phyloP scores from a whole-genome alignment of 2,888 invertebrate species.

The Andrena praecox region DNA sequence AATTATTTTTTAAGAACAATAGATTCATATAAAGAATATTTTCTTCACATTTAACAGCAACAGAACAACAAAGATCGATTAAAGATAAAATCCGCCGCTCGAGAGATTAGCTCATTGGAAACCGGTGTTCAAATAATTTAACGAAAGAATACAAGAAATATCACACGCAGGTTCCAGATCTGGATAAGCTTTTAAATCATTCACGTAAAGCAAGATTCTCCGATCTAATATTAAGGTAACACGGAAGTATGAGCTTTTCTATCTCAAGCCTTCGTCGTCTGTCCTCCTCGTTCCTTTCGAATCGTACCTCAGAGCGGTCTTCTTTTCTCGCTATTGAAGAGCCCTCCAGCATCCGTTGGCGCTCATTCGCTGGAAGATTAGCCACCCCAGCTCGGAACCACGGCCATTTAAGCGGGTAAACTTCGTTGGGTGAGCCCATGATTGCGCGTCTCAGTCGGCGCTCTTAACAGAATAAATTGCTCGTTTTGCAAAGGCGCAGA shows the following conservation, averaged over 20 bases:
- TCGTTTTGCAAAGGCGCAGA: conserved; percentile 56
- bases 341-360: conserved; percentile 56
- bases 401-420: conserved; percentile 74
- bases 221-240: conserved; percentile 37
- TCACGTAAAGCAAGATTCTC: conserved; percentile 61
- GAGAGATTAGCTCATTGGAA: no score
- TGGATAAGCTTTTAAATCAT: conserved; percentile 15
- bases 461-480: conserved; percentile 73
- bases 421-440: conserved; percentile 70
- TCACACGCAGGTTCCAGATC: no score
- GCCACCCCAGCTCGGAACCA: conserved; percentile 71
- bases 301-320: conserved; percentile 24
- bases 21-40: no score
- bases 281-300: conserved; percentile 14
- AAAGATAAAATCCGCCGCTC: no score
- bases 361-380: conserved; percentile 75
- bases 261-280: conserved; percentile 20
- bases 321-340: conserved; percentile 39
- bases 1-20: no score
- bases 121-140: no score
- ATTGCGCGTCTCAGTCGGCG: conserved; percentile 69
- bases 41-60: no score
- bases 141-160: no score
- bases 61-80: no score
- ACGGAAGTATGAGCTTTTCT: conserved; percentile 30